These are phyloP conservation scores for Tiliacea aurago DNA, from an alignment of 2,888 invertebrate species.

Conservation along the genomic window DNA sequence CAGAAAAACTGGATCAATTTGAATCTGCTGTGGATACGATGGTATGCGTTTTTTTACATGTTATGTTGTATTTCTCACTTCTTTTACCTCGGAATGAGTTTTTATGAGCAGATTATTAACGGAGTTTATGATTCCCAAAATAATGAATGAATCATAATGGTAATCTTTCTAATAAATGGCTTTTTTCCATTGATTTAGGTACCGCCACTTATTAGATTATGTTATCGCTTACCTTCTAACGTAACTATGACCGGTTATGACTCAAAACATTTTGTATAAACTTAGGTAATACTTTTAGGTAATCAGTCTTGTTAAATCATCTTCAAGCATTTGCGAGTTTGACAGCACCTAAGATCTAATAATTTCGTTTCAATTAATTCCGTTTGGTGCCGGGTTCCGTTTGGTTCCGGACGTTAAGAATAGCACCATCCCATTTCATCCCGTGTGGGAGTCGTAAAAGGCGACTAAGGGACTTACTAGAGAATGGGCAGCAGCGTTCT, in stretches of 20 bases:
- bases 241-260: neutral
- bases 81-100: neutral
- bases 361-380: too few relatives aligned
- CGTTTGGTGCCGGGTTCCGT: too few relatives aligned
- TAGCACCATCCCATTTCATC: too few relatives aligned
- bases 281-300: too few relatives aligned
- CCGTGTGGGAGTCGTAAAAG: too few relatives aligned
- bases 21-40: neutral
- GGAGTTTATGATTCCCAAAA: neutral
- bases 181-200: neutral
- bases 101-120: neutral
- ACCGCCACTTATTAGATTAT: neutral
- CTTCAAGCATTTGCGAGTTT: conserved; percentile 7
- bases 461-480: too few relatives aligned
- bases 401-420: too few relatives aligned
- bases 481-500: too few relatives aligned
- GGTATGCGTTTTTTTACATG: neutral
- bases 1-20: neutral
- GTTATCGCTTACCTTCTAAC: neutral
- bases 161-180: neutral
- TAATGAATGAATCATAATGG: conserved; percentile 10
- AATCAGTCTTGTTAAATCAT: conserved; percentile 20
- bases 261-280: neutral
- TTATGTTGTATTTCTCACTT: neutral
- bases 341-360: conserved; percentile 23